Percentiles rank a stretch among this genome's conserved stretches.
These are phyloP conservation scores for Zapornia atra DNA, from an alignment of 2,113 vertebrate species.

Conservation along the genomic window DNA sequence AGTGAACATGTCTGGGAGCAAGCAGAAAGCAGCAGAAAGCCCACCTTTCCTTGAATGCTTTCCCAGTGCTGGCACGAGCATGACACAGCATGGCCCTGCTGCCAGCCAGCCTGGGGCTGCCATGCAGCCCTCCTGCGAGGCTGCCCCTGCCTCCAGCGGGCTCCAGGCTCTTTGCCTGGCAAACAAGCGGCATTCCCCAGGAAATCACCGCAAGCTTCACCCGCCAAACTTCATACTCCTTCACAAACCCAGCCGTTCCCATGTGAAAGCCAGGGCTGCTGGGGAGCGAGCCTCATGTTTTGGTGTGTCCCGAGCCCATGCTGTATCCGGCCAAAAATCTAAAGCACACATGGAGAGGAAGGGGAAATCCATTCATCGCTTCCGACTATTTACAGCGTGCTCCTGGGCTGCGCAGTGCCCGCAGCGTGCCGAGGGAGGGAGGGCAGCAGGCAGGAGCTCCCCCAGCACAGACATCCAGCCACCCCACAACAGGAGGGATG, in stretches of 20 bases:
- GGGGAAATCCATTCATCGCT: slow-evolving; percentile 68
- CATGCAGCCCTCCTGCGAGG: neutral
- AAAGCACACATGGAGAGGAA: slow-evolving; percentile 69
- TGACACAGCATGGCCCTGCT: rapidly evolving
- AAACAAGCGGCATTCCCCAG: neutral
- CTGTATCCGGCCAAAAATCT: slow-evolving; percentile 59
- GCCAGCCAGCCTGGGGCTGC: neutral
- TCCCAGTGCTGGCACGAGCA: neutral
- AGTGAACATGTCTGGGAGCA: neutral
- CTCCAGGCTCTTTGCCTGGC: neutral
- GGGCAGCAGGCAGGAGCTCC: neutral
- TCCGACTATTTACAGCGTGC: slow-evolving; percentile 60
- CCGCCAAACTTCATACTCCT: neutral
- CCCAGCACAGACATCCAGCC: neutral
- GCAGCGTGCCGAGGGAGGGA: neutral
- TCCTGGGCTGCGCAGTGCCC: neutral
- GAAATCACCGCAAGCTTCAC: neutral
- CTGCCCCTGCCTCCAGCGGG: rapidly evolving
- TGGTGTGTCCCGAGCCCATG: slow-evolving; percentile 21
- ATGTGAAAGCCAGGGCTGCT: neutral
- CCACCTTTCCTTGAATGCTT: neutral
- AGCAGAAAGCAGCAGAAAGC: neutral
- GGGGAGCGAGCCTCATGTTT: slow-evolving; percentile 23
- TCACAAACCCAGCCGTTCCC: neutral
- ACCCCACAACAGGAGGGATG: rapidly evolving